Conservation (phyloP, 2,888 invertebrate species). For the Aporophyla nigra region DNA sequence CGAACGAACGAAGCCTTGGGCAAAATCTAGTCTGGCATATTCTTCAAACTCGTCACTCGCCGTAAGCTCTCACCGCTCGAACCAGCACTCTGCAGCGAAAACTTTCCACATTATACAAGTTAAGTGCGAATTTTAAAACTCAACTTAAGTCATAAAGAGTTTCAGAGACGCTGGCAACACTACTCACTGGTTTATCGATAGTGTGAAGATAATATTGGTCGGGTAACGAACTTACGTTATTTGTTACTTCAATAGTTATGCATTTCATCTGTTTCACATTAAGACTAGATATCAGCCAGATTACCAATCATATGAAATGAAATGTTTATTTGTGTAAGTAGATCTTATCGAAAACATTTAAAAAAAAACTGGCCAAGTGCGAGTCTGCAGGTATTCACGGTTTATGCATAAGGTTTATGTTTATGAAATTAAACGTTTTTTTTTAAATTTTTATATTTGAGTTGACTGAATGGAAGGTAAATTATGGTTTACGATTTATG, state of each 20-base stretch:
- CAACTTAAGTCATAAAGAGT: constrained; percentile 47
- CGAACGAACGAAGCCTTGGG: accelerated
- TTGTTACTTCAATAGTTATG: background rate
- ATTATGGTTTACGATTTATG: too few relatives aligned
- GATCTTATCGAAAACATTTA: too few relatives aligned
- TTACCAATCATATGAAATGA: too few relatives aligned
- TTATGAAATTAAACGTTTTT: too few relatives aligned
- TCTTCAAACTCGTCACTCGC: background rate
- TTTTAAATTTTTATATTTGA: too few relatives aligned
- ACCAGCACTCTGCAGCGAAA: constrained; percentile 11
- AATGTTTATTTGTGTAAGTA: too few relatives aligned
- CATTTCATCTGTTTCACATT: too few relatives aligned
- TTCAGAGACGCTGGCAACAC: constrained; percentile 11
- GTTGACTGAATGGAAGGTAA: too few relatives aligned
- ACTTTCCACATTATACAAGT: constrained; percentile 52
- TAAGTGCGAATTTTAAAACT: constrained; percentile 53
- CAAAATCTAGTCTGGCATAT: background rate
- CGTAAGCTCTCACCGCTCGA: constrained; percentile 8
- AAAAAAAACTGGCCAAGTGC: too few relatives aligned
- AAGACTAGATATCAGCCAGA: too few relatives aligned
- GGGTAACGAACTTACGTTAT: background rate
- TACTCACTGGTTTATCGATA: constrained; percentile 11
- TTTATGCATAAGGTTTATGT: too few relatives aligned
- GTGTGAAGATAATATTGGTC: background rate
- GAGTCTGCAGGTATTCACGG: too few relatives aligned